Evolutionary conservation across 2,113 vertebrate species (phyloP), one percentile per base, ranked within the genome.

Genomic region (Sceloporus undulatus): DNA sequence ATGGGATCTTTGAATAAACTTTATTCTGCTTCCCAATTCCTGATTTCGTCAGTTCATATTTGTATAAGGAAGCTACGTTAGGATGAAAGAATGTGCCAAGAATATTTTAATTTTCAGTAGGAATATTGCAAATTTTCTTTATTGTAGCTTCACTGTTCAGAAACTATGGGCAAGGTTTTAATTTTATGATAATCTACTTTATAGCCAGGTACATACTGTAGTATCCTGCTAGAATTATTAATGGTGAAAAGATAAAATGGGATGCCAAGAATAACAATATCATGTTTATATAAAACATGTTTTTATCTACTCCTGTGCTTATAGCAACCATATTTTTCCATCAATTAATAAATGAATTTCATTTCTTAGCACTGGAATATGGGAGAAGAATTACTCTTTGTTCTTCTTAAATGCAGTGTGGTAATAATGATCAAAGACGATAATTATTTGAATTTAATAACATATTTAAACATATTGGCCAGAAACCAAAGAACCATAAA

Each of bases 291-390:
- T 71, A 85, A 1, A 79, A 56, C 19, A 76, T 21, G 2, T 23
- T 81, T 94, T 94, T 85, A 84, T 93, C 91, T 89, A 68, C 9
- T 40, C 3, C n/a, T n/a, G 21, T 91, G 29, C 4, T 5, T 92
- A 9, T 73, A 73, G 7, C 5, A 65, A 88, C 42, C 52, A n/a
- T 81, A 0, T 1, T 71, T 82, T 84, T 75, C 74, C 38, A 34
- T n/a, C 76, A 16, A 19, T 86, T 92, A 40, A 79, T 89, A 38
- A 91, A 90, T 29, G 34, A 54, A 38, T 83, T 42, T 78, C 59
- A 77, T 66, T 70, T 88, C 13, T 38, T 77, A n/a, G 27, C 68
- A 74, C 9, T 56, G 62, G 48, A 83, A 83, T 56, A 38, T 68
- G 21, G 1, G 27, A 82, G 9, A 79, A 25, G 38, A 89, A 82